Percentiles rank a stretch among this genome's conserved stretches.
phyloP scores from a whole-genome alignment of 1,140 invertebrate genomes.

The Aradophagus sp. region DNA sequence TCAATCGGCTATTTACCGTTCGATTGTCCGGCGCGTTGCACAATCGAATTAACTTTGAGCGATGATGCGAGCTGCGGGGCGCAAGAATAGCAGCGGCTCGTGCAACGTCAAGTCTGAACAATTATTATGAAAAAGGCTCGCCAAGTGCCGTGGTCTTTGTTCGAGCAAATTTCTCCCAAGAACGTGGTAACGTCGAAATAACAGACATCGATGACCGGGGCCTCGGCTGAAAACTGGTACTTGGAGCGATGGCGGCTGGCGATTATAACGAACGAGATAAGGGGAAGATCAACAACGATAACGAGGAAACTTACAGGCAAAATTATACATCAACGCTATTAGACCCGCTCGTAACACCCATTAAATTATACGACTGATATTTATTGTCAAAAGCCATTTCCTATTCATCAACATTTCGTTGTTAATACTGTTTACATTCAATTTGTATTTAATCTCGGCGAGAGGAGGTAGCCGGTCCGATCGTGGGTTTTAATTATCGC shows the following conservation, averaged over 20 bases:
- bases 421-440: constrained; percentile 22
- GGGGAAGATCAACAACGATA: constrained; percentile 38
- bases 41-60: too few species aligned
- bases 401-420: constrained; percentile 42
- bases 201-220: constrained; percentile 20
- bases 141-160: constrained; percentile 35
- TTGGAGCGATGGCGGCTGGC: constrained; percentile 59
- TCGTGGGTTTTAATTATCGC: constrained; percentile 17
- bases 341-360: constrained; percentile 42
- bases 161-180: constrained; percentile 31
- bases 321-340: constrained; percentile 47
- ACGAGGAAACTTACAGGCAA: constrained; percentile 35
- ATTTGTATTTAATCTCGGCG: constrained; percentile 30
- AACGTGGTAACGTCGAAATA: constrained; percentile 27
- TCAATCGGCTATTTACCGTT: too few species aligned
- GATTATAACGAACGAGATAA: constrained; percentile 65
- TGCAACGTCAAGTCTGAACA: too few species aligned
- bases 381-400: constrained; percentile 46
- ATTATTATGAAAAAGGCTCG: constrained; percentile 28
- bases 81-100: too few species aligned
- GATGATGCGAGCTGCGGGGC: too few species aligned
- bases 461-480: background rate
- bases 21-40: too few species aligned
- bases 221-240: constrained; percentile 18
- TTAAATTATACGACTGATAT: constrained; percentile 41